Evolutionary conservation across 2,888 invertebrate species (phyloP).

Genomic region (Brachycybe producta): DNA sequence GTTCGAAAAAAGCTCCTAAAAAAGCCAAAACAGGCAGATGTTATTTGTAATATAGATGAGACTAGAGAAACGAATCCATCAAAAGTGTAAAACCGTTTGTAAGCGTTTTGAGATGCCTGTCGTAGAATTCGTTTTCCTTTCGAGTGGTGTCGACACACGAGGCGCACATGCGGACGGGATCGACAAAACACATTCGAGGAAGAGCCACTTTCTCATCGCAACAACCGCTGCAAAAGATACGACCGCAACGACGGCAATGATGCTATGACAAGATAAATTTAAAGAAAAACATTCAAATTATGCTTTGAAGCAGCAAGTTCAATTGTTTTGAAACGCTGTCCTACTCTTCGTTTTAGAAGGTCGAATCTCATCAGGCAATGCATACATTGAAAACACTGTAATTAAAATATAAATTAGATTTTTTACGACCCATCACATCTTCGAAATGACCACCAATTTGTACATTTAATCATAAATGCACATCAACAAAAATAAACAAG

Average conservation of each 20-base stretch:
- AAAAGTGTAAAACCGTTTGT: slow-evolving; percentile 29
- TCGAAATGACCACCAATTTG: not conserved
- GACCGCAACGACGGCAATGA: slow-evolving; percentile 41
- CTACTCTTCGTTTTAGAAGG: slow-evolving; percentile 37
- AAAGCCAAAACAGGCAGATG: not conserved
- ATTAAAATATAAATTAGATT: slow-evolving; percentile 3
- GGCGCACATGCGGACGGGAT: slow-evolving; percentile 39
- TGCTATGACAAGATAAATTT: slow-evolving; percentile 32
- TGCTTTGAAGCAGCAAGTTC: not conserved
- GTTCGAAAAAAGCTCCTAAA: slow-evolving; percentile 14
- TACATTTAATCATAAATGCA: not conserved
- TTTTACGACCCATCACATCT: no score
- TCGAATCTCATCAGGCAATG: slow-evolving; percentile 37
- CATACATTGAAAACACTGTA: slow-evolving; percentile 32
- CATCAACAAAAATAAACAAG: not conserved
- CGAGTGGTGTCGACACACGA: slow-evolving; percentile 33
- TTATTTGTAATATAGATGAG: not conserved
- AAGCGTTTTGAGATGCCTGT: slow-evolving; percentile 36
- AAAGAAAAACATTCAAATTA: not conserved
- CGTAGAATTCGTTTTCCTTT: slow-evolving; percentile 39
- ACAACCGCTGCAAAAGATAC: slow-evolving; percentile 37
- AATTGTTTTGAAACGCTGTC: slow-evolving; percentile 14
- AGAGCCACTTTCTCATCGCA: slow-evolving; percentile 34
- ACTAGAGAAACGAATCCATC: not conserved
- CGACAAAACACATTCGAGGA: slow-evolving; percentile 41